Evolutionary conservation across 2,888 invertebrate species (phyloP).

Genomic region (Agrotis puta): DNA sequence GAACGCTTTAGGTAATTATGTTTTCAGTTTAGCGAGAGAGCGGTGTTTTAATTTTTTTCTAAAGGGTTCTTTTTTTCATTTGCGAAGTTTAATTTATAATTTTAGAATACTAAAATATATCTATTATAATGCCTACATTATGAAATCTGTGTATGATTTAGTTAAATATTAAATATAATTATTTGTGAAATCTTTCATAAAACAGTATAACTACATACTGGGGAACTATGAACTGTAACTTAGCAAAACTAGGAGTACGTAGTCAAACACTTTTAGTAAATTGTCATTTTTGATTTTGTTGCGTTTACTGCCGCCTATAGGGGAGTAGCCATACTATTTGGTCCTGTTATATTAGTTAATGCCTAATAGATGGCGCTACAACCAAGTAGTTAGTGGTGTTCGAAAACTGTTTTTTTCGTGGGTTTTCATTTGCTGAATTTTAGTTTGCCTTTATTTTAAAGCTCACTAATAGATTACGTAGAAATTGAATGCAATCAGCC

Average conservation of each 20-base stretch:
- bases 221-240: too few relatives aligned
- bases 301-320: conserved; percentile 9
- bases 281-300: fast-evolving
- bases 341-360: not conserved
- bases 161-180: too few relatives aligned
- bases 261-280: too few relatives aligned
- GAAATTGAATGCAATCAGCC: too few relatives aligned
- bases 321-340: conserved; percentile 22
- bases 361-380: conserved; percentile 12
- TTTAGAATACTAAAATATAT: not conserved
- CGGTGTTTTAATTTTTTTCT: conserved; percentile 33
- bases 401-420: not conserved
- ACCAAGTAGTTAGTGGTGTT: not conserved
- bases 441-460: too few relatives aligned
- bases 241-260: too few relatives aligned
- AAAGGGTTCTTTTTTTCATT: not conserved
- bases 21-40: conserved; percentile 45
- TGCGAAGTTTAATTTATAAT: not conserved
- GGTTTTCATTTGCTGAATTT: not conserved
- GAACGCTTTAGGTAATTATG: conserved; percentile 51
- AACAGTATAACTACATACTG: too few relatives aligned
- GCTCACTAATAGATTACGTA: not conserved
- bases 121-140: too few relatives aligned
- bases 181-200: too few relatives aligned
- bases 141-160: too few relatives aligned